These are phyloP conservation scores for Encarsia formosa DNA, from an alignment of 2,888 invertebrate genomes.

Conservation along the genomic window DNA sequence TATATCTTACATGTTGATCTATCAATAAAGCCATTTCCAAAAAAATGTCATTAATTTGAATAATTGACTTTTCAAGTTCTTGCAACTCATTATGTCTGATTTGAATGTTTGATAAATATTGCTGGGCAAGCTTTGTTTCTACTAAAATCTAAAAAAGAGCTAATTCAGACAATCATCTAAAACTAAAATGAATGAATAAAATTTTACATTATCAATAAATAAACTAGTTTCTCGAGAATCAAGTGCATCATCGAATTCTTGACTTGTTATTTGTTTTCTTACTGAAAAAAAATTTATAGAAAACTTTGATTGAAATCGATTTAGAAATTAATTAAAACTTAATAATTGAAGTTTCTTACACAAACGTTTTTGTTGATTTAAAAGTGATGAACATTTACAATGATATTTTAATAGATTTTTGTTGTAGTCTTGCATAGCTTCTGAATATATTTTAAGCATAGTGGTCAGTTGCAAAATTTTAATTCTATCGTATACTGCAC, in stretches of 20 bases:
- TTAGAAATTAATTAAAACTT: slow-evolving; percentile 4
- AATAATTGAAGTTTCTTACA: slow-evolving; percentile 46
- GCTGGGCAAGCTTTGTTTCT: slow-evolving; percentile 72
- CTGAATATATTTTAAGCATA: slow-evolving; percentile 52
- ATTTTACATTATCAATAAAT: slow-evolving; percentile 56
- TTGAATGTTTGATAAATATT: slow-evolving; percentile 74
- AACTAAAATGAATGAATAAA: slow-evolving; percentile 7
- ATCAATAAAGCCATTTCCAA: slow-evolving; percentile 77
- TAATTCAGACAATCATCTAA: slow-evolving; percentile 1
- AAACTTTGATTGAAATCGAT: slow-evolving; percentile 4
- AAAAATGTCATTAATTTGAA: slow-evolving; percentile 78
- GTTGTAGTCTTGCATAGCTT: slow-evolving; percentile 56
- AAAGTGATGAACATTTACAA: slow-evolving; percentile 54
- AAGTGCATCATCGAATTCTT: slow-evolving; percentile 50
- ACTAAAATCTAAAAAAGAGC: slow-evolving; percentile 62
- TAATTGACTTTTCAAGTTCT: slow-evolving; percentile 75
- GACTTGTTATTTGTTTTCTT: slow-evolving; percentile 41
- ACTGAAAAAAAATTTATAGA: slow-evolving; percentile 34
- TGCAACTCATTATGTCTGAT: slow-evolving; percentile 76
- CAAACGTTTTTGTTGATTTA: slow-evolving; percentile 58
- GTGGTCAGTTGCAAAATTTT: slow-evolving; percentile 54
- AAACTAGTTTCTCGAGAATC: slow-evolving; percentile 50
- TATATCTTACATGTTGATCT: slow-evolving; percentile 62
- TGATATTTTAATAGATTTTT: slow-evolving; percentile 55
- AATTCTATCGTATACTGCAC: slow-evolving; percentile 50